Evolutionary conservation across 2,113 vertebrate species (phyloP).

Genomic region (Hydrolagus affinis): DNA sequence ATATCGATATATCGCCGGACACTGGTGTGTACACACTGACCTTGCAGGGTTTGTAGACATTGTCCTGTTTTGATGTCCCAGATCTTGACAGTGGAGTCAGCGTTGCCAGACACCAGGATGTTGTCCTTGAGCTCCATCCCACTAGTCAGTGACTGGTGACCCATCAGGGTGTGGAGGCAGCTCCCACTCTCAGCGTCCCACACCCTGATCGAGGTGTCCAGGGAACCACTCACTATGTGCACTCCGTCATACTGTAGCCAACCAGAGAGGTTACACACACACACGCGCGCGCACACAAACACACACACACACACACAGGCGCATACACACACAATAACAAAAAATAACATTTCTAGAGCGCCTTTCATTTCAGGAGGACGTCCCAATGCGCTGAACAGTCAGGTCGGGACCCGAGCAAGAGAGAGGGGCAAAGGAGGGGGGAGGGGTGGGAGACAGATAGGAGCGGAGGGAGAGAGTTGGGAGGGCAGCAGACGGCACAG

Average conservation of each 20-base stretch:
- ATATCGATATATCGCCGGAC: no score
- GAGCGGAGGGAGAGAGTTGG: no score
- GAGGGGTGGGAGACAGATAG: background rate
- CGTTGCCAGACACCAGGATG: constrained; percentile 49
- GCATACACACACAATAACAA: background rate
- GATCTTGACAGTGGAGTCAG: constrained; percentile 53
- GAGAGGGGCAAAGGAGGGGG: no score
- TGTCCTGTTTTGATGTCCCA: constrained; percentile 56
- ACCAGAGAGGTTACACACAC: background rate
- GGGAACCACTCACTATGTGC: constrained; percentile 47
- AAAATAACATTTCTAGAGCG: background rate
- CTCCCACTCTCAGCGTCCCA: constrained; percentile 52
- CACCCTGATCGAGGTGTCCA: constrained; percentile 49
- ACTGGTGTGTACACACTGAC: no score
- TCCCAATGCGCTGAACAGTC: no score
- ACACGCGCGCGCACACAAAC: background rate
- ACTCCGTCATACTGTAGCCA: constrained; percentile 47
- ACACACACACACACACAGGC: no score
- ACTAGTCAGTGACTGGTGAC: constrained; percentile 48
- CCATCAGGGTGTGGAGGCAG: constrained; percentile 52
- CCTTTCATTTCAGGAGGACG: background rate
- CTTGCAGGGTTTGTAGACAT: constrained; percentile 52
- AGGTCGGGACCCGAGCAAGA: no score
- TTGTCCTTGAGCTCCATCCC: constrained; percentile 53
- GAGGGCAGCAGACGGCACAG: no score